Conservation (phyloP, 2,113 vertebrate genomes). For the Romanogobio albipinnatus region DNA sequence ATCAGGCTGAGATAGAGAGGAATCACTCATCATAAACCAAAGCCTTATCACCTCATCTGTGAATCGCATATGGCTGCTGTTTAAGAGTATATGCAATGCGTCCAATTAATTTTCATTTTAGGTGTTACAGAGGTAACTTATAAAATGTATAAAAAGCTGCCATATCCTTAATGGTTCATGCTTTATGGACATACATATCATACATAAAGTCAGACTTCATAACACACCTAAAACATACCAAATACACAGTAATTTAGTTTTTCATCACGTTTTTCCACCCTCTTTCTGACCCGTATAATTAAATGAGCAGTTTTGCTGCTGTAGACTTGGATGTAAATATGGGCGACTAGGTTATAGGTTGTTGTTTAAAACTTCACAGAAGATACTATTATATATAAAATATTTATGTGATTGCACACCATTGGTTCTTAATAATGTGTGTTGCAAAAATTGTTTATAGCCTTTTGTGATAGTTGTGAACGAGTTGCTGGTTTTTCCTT, state of each 20-base stretch:
- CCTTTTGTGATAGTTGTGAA: not conserved
- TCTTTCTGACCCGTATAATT: not conserved
- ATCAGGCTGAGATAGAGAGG: not conserved
- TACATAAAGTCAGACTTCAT: not conserved
- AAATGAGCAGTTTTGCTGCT: not conserved
- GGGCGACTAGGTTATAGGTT: too few relatives aligned
- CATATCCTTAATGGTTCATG: not conserved
- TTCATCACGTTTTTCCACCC: not conserved
- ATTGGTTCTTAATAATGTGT: not conserved
- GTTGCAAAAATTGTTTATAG: not conserved
- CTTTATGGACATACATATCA: conserved; percentile 4
- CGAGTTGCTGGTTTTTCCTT: not conserved
- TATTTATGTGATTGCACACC: not conserved
- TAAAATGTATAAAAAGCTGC: not conserved
- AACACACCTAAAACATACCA: not conserved
- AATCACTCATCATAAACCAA: not conserved
- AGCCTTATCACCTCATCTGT: not conserved
- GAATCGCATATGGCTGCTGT: not conserved
- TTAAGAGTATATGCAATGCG: not conserved
- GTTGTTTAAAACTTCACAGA: too few relatives aligned
- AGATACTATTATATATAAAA: too few relatives aligned
- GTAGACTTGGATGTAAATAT: too few relatives aligned
- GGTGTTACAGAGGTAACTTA: too few relatives aligned
- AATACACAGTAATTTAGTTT: not conserved
- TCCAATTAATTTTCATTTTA: not conserved